These are phyloP conservation scores for Melinopterus prodromus DNA, from an alignment of 2,888 invertebrate species.

Conservation along the genomic window DNA sequence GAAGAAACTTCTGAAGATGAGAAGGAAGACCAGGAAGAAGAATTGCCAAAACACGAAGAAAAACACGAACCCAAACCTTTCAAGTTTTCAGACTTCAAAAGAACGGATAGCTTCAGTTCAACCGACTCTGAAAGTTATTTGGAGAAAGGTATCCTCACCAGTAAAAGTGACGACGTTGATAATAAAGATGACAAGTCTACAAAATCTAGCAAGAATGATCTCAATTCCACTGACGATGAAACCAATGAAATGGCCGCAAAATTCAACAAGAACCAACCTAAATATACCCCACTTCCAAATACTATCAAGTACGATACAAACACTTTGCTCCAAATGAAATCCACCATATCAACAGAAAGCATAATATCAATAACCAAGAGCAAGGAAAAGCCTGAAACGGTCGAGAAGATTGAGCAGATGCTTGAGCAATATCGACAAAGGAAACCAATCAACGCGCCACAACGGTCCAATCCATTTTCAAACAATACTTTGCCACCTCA, in stretches of 20 bases:
- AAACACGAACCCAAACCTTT: conserved; percentile 53
- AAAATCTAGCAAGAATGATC: conserved; percentile 39
- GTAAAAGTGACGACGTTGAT: conserved; percentile 57
- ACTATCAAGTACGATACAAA: conserved; percentile 54
- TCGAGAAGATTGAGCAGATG: conserved; percentile 60
- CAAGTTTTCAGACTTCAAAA: conserved; percentile 68
- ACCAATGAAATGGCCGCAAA: conserved; percentile 55
- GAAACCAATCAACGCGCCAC: conserved; percentile 54
- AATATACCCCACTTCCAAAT: conserved; percentile 54
- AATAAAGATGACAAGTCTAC: conserved; percentile 45
- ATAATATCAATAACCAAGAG: conserved; percentile 46
- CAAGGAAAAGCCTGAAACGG: conserved; percentile 53
- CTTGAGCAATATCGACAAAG: conserved; percentile 64
- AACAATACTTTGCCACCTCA: conserved; percentile 62
- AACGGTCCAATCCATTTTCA: conserved; percentile 42
- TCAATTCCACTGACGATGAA: conserved; percentile 57
- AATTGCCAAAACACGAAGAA: conserved; percentile 19
- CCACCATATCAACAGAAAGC: conserved; percentile 47
- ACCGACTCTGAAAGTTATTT: conserved; percentile 58
- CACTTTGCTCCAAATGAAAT: conserved; percentile 57
- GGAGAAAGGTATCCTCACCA: conserved; percentile 56
- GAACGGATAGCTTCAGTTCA: conserved; percentile 54
- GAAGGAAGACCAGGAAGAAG: conserved; percentile 43
- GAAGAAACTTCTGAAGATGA: conserved; percentile 44
- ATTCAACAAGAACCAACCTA: conserved; percentile 48